Conservation (phyloP, 2,797 vertebrate species). For the Pyrocephalus nanus region DNA sequence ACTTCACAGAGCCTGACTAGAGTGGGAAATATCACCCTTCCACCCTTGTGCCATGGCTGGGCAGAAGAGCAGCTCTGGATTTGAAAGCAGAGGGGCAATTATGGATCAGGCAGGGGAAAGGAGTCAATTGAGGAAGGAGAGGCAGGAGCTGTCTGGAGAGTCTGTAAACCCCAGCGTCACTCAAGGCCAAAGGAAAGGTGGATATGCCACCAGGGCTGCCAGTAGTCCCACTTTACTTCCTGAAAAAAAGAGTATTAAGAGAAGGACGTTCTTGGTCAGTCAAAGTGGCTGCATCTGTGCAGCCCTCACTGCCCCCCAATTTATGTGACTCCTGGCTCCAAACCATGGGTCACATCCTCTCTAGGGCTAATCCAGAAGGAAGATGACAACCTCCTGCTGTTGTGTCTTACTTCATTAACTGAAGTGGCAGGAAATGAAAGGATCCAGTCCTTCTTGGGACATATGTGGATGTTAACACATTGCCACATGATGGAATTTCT, state of each 20-base stretch:
- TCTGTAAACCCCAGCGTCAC: background rate
- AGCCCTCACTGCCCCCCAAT: background rate
- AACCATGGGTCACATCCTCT: constrained; percentile 54
- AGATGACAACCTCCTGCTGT: constrained; percentile 64
- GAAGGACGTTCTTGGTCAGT: background rate
- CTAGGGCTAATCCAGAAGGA: constrained; percentile 59
- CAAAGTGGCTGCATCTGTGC: background rate
- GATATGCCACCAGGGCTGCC: background rate
- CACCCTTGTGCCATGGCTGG: background rate
- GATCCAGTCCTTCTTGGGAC: constrained; percentile 63
- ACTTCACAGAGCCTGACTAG: background rate
- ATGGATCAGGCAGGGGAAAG: background rate
- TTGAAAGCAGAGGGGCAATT: background rate
- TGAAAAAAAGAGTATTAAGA: background rate
- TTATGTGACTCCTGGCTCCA: constrained; percentile 45
- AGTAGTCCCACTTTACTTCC: background rate
- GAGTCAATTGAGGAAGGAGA: background rate
- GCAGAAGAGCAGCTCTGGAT: background rate
- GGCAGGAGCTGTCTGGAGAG: background rate
- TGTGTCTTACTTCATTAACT: constrained; percentile 64
- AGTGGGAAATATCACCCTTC: background rate
- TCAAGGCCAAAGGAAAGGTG: background rate
- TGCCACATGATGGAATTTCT: constrained; percentile 59
- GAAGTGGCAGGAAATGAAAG: constrained; percentile 60
- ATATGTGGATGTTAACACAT: constrained; percentile 67